Conservation (phyloP, 2,113 vertebrate species). For the Carollia perspicillata region DNA sequence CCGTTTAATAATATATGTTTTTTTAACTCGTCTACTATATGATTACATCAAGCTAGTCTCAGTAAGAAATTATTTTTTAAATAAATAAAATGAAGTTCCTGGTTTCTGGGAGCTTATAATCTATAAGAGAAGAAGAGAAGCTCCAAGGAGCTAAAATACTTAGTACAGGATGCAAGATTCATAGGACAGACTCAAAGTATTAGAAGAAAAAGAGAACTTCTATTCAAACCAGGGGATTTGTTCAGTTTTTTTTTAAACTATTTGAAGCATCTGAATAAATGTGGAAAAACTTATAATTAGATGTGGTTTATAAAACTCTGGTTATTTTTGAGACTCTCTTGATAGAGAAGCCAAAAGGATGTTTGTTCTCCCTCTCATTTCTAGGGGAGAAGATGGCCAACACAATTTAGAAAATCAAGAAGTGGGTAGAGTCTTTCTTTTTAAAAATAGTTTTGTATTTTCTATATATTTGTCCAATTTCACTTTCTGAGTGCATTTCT, state of each 20-base stretch:
- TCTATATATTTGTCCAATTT: background rate
- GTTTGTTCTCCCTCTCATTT: slow-evolving; percentile 3
- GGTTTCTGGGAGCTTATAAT: background rate
- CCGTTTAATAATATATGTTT: background rate
- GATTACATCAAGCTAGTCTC: background rate
- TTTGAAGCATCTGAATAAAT: background rate
- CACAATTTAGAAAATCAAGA: background rate
- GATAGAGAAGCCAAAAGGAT: background rate
- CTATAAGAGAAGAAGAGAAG: background rate
- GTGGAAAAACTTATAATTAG: background rate
- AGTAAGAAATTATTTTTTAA: slow-evolving; percentile 39
- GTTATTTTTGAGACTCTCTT: slow-evolving; percentile 15
- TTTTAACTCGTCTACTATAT: background rate
- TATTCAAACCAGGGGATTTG: background rate
- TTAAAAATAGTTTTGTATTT: background rate
- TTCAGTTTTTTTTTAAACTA: background rate
- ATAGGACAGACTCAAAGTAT: background rate
- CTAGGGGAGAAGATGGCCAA: background rate
- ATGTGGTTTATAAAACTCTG: background rate
- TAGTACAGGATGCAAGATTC: background rate
- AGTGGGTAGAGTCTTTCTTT: background rate
- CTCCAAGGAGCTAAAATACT: background rate
- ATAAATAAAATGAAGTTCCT: background rate
- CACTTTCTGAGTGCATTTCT: background rate
- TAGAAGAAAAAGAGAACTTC: background rate